phyloP scores from a whole-genome alignment of 1,140 invertebrate genomes.

The Pissodes strobi region DNA sequence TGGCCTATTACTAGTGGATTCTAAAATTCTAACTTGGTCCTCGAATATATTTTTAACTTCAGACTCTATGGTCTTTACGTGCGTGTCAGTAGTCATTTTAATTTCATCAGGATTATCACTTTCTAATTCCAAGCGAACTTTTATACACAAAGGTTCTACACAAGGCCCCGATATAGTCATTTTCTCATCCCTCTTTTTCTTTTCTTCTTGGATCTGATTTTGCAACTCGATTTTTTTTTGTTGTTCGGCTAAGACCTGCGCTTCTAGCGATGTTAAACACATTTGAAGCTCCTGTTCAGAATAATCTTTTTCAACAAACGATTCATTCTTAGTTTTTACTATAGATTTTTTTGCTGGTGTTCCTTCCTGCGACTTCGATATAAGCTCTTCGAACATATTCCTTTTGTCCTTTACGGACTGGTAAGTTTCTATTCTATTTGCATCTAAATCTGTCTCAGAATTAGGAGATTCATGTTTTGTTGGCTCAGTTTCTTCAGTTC shows the following conservation, averaged over 20 bases:
- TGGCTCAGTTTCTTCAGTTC: slow-evolving; percentile 31
- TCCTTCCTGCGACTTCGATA: slow-evolving; percentile 47
- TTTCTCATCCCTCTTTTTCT: not conserved
- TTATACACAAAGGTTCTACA: slow-evolving; percentile 37
- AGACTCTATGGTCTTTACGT: too few relatives aligned
- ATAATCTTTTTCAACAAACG: slow-evolving; percentile 27
- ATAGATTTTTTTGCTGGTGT: slow-evolving; percentile 41
- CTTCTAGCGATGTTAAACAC: slow-evolving; percentile 35
- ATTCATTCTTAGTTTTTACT: slow-evolving; percentile 19
- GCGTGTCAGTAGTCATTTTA: too few relatives aligned
- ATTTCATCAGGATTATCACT: not conserved
- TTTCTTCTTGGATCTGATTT: not conserved
- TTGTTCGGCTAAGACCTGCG: slow-evolving; percentile 33
- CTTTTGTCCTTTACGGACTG: slow-evolving; percentile 60
- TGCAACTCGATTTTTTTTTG: slow-evolving; percentile 11
- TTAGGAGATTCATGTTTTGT: too few relatives aligned
- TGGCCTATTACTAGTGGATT: slow-evolving; percentile 21
- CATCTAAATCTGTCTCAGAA: slow-evolving; percentile 23
- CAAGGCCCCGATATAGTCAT: slow-evolving; percentile 15
- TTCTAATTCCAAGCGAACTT: slow-evolving; percentile 28
- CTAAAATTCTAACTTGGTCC: slow-evolving; percentile 32
- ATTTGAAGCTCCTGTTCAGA: slow-evolving; percentile 38
- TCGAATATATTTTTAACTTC: slow-evolving; percentile 24
- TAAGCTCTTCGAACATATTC: slow-evolving; percentile 61
- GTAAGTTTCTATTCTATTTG: slow-evolving; percentile 39